phyloP scores from a whole-genome alignment of 2,888 invertebrate species.

The Phaonia tiefii region DNA sequence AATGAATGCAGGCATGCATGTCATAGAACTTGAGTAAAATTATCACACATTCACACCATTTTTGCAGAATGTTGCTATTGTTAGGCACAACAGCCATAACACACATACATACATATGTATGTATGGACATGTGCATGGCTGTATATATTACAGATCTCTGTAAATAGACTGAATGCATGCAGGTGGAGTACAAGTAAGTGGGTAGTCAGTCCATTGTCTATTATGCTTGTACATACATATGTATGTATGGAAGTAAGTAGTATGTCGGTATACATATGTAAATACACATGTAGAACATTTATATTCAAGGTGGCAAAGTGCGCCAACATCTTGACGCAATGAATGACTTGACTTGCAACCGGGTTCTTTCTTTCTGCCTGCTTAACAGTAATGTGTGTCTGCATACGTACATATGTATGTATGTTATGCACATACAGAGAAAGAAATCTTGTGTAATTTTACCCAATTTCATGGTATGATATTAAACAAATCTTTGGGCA shows the following conservation, averaged over 20 bases:
- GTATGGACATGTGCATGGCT: conserved; percentile 3
- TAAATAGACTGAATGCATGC: conserved; percentile 31
- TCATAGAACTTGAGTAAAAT: conserved; percentile 71
- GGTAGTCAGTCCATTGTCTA: conserved; percentile 28
- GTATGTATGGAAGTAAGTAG: conserved; percentile 17
- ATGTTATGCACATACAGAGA: too few species aligned
- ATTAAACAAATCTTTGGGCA: too few species aligned
- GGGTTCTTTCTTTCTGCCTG: conserved; percentile 28
- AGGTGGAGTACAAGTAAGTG: conserved; percentile 30
- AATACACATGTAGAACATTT: conserved; percentile 4
- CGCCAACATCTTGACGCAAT: conserved; percentile 51
- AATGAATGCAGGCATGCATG: conserved; percentile 59
- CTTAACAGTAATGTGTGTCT: conserved; percentile 59
- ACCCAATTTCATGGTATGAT: too few species aligned
- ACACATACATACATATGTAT: neutral
- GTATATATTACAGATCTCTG: conserved; percentile 24
- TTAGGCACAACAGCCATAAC: conserved; percentile 35
- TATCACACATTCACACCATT: conserved; percentile 73
- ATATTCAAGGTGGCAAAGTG: conserved; percentile 30
- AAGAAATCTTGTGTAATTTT: too few species aligned
- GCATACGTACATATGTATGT: conserved; percentile 31
- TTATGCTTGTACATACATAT: conserved; percentile 21
- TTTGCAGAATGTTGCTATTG: conserved; percentile 67
- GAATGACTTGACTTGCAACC: conserved; percentile 4
- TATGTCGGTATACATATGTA: conserved; percentile 12